A percentile compares a stretch with the other conserved stretches of the same genome.
Conservation (phyloP, 2,113 vertebrate species). For the Ptychochromis oligacanthus region DNA sequence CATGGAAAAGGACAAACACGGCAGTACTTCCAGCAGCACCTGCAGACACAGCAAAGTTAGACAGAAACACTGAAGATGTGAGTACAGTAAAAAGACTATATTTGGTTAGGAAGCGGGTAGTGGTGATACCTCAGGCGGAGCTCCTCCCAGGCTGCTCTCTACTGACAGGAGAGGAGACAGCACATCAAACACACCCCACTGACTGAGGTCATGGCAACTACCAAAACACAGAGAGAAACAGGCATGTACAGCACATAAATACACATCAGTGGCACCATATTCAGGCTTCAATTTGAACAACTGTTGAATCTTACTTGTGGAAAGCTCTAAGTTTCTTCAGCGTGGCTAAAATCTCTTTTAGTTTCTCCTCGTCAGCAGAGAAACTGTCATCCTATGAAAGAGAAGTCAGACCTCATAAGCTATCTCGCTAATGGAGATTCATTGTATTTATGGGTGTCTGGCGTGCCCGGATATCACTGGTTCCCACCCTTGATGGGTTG, state of each 20-base stretch:
- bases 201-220: conserved; percentile 87
- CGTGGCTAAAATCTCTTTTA: conserved; percentile 67
- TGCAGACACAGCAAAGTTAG: conserved; percentile 48
- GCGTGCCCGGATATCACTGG: no score
- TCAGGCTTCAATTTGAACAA: background rate
- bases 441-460: background rate
- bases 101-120: background rate
- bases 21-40: conserved; percentile 84
- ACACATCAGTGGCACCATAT: background rate
- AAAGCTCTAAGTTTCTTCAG: conserved; percentile 86
- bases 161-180: conserved; percentile 79
- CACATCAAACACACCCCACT: conserved; percentile 83
- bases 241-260: background rate
- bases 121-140: conserved; percentile 80
- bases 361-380: conserved; percentile 69
- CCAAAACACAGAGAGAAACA: conserved; percentile 20
- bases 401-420: background rate
- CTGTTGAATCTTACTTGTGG: conserved; percentile 83
- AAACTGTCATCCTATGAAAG: conserved; percentile 77
- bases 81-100: background rate
- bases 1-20: conserved; percentile 83
- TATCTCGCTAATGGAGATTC: background rate
- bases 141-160: conserved; percentile 64
- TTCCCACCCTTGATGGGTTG: no score
- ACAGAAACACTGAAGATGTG: background rate